Base-by-base conservation (phyloP, 2,888 invertebrate genomes). In the Carabus problematicus region DNA sequence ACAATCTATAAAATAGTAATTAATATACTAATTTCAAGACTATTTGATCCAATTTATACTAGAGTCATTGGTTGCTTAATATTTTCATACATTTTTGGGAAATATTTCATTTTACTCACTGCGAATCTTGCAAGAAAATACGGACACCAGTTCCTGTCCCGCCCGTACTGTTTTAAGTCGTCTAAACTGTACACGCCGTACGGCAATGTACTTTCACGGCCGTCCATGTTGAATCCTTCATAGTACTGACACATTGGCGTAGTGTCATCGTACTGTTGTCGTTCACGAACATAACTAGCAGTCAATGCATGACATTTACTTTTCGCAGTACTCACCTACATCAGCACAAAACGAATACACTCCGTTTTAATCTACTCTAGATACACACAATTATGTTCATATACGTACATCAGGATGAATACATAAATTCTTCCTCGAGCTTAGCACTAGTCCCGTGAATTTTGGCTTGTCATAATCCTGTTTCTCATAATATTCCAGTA, bases 371-470 rank as follows among this genome's bases (percentile, higher is more conserved):
- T 29, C 29, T 29, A 29, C 29, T n/a, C n/a, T n/a, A n/a, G n/a
- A n/a, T n/a, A n/a, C n/a, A n/a, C n/a, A n/a, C n/a, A n/a, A 29
- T 29, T 29, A 29, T 47, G 43, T 70, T n/a, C n/a, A n/a, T n/a
- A n/a, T n/a, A 74, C 83, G 85, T 80, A 97, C 97, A 79, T 94
- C 91, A 3, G 97, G 96, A 85, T 99, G 96, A 79, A 99, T 93
- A 79, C 99, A 99, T 78, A 99, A 87, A 81, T 99, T 99, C 82
- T 99, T 99, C 71, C 99, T 86, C 0, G 99, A 97, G 75, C 95
- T 97, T 18, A 99, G 86, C 2, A 98, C 97, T 42, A 99, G 81
- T 1, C 96, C 98, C 0, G 94, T 87, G 42, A 98, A 83, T 72
- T 87, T 90, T 0, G 91, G 90, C 73, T 87, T 86, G 75, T 87